These are phyloP conservation scores for Urocynchramus pylzowi DNA, from an alignment of 2,113 vertebrate genomes.

Conservation along the genomic window DNA sequence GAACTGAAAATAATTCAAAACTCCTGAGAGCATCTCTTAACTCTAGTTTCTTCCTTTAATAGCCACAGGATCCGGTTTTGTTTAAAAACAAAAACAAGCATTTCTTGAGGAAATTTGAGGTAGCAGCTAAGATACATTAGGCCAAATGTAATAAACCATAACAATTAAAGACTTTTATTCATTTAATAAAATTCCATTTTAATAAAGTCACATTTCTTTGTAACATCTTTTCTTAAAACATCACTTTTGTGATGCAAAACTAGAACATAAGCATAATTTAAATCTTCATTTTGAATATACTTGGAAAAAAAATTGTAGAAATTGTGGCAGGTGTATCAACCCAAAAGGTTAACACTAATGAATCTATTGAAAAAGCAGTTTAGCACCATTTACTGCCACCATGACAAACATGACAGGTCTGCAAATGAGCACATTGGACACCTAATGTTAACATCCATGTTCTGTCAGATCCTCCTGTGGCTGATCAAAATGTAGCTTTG, in stretches of 20 bases:
- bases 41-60: background rate
- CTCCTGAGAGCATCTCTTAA: background rate
- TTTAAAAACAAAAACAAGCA: background rate
- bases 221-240: too few species aligned
- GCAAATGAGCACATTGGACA: slow-evolving; percentile 34
- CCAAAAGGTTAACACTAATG: slow-evolving; percentile 25
- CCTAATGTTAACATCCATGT: slow-evolving; percentile 1
- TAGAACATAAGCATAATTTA: background rate
- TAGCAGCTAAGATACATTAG: background rate
- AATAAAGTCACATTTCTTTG: background rate
- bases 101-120: background rate
- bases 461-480: slow-evolving; percentile 24
- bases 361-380: slow-evolving; percentile 54
- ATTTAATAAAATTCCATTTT: background rate
- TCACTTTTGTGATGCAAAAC: background rate
- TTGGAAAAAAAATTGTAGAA: background rate
- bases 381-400: slow-evolving; percentile 42
- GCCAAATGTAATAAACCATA: background rate
- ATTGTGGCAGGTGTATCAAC: background rate
- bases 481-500: background rate
- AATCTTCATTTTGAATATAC: background rate
- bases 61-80: background rate
- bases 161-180: background rate
- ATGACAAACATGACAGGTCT: slow-evolving; percentile 46
- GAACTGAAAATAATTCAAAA: background rate